Conservation (phyloP, 2,888 invertebrate genomes). For the Melanargia galathea region DNA sequence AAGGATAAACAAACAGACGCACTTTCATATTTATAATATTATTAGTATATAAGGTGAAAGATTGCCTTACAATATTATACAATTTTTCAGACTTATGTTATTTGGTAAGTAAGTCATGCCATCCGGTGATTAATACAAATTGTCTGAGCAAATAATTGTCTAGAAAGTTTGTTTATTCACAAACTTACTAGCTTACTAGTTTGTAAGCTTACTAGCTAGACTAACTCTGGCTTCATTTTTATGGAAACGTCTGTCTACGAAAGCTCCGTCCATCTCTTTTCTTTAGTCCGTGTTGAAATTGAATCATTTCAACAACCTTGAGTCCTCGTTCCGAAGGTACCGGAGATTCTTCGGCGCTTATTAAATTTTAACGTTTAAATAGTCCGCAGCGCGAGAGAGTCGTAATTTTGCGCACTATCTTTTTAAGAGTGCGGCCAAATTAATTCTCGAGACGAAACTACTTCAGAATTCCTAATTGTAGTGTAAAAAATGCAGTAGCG, state of each 20-base stretch:
- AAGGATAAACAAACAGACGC: too few relatives aligned
- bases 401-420: slow-evolving; percentile 19
- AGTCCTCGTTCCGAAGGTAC: slow-evolving; percentile 20
- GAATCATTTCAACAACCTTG: slow-evolving; percentile 27
- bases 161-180: too few relatives aligned
- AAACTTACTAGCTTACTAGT: too few relatives aligned
- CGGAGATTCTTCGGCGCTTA: slow-evolving; percentile 28
- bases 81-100: too few relatives aligned
- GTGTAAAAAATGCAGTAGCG: slow-evolving; percentile 19
- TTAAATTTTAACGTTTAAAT: slow-evolving; percentile 32
- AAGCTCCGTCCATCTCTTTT: background rate
- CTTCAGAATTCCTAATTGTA: slow-evolving; percentile 20
- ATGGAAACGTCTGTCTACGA: background rate
- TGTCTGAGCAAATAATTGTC: too few relatives aligned
- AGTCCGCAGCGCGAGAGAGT: slow-evolving; percentile 8
- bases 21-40: too few relatives aligned
- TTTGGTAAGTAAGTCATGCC: too few relatives aligned
- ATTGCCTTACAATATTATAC: too few relatives aligned
- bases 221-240: background rate
- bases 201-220: too few relatives aligned
- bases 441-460: slow-evolving; percentile 21
- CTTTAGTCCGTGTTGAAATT: slow-evolving; percentile 19
- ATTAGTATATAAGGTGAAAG: too few relatives aligned
- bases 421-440: slow-evolving; percentile 15
- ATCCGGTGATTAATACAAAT: too few relatives aligned